Evolutionary conservation across 2,113 vertebrate species (phyloP).

Genomic region (Ictidomys tridecemlineatus): DNA sequence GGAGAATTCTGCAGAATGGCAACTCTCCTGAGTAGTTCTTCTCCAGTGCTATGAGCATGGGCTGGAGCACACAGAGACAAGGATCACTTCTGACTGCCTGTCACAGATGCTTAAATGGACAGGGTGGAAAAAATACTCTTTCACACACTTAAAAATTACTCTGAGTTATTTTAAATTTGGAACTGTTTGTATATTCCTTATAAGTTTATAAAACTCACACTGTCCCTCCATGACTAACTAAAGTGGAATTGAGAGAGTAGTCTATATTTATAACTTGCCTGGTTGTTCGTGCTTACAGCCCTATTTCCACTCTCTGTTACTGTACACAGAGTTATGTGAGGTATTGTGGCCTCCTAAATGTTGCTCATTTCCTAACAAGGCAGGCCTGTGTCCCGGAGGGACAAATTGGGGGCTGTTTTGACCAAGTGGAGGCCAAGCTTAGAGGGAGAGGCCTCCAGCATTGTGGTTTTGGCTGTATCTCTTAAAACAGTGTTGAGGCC

Average conservation of each 20-base stretch:
- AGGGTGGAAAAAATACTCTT: constrained; percentile 84
- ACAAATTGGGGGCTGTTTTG: constrained; percentile 86
- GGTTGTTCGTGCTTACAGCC: constrained; percentile 88
- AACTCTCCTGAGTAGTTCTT: neutral
- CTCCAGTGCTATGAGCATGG: neutral
- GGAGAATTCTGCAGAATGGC: neutral
- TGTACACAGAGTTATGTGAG: constrained; percentile 92
- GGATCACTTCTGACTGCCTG: constrained; percentile 74
- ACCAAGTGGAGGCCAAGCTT: constrained; percentile 71
- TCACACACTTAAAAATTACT: constrained; percentile 89
- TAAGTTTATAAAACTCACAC: constrained; percentile 92
- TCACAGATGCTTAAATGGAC: constrained; percentile 84
- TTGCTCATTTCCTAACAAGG: constrained; percentile 93
- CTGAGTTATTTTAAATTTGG: constrained; percentile 89
- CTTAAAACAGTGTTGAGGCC: constrained; percentile 75
- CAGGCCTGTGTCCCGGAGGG: constrained; percentile 89
- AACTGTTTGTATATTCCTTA: constrained; percentile 94
- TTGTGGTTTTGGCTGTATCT: constrained; percentile 83
- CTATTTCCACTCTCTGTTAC: constrained; percentile 91
- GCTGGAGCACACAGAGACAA: constrained; percentile 73
- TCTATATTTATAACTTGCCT: constrained; percentile 95
- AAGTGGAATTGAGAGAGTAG: constrained; percentile 92
- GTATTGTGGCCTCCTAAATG: constrained; percentile 91
- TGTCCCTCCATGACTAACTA: constrained; percentile 93
- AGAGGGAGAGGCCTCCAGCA: constrained; percentile 79